Base-by-base conservation (phyloP, 2,113 vertebrate genomes). In the Tychaedon coryphoeus region DNA sequence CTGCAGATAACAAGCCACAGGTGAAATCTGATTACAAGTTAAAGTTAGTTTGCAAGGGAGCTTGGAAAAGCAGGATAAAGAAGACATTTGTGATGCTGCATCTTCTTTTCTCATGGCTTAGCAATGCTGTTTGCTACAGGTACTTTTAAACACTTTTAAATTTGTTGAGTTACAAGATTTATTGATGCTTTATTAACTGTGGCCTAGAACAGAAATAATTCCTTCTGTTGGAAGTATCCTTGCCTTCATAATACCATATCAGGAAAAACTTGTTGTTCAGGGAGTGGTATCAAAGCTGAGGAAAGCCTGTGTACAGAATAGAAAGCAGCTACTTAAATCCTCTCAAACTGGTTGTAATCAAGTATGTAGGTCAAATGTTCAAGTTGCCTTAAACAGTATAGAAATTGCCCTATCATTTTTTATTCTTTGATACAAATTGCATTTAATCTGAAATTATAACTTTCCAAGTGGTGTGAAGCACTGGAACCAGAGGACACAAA, bases 401-500 rank as follows among this genome's bases (percentile, higher is more conserved):
- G 57, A 28, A 66, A 42, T 29, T 65, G 8, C 53, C 36, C 19
- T 70, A 13, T 19, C 0, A 0, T 22, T 10, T 13, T 54, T 58
- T 50, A 15, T 14, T 64, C 14, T 89, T 92, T 16, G 22, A 26
- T 64, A n/a, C 0, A 5, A 67, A 12, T 19, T 79, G 18, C 16
- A 29, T 73, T 90, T 80, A 76, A 38, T 64, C 10, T n/a, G 36
- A 78, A 81, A 6, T 33, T n/a, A 1, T 0, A 51, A 12, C 23
- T 75, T 75, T 54, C 12, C 1, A 9, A 65, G 33, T 9, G 22
- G 17, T 48, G 4, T 0, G n/a, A 1, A 86, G 13, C 17, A 26
- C 26, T 38, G 31, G 22, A 90, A 42, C 12, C 5, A 60, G 14
- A 51, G 22, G 26, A 23, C 11, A 6, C 4, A 61, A 71, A 60